Evolutionary conservation across 2,113 vertebrate genomes (phyloP), one percentile per base, ranked within the genome.

Genomic region (Gavia stellata): DNA sequence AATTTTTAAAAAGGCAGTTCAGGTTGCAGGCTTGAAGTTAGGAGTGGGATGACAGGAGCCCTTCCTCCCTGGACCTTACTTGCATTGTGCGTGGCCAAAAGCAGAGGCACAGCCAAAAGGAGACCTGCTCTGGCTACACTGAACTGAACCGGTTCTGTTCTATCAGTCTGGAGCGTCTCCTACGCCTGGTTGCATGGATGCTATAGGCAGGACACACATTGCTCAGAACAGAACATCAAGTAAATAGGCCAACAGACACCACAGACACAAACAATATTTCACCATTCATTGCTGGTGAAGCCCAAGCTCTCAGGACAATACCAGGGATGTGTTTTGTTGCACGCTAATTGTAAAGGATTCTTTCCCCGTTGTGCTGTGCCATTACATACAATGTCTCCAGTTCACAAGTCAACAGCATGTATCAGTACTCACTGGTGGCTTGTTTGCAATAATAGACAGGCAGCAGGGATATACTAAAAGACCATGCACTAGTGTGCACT

Each of bases 171-270:
- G 36, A 78, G 56, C 0, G 0, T 79, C 78, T 77, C 71, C 87
- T 81, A 3, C 50, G 29, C 56, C 88, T 90, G 72, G 29, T 3
- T 82, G 45, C n/a, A 47, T 8, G 38, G 70, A 77, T 87, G 70
- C 66, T 77, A 6, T 70, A 71, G 1, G 38, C 2, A 3, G 62
- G 85, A 92, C 90, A 93, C 66, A 96, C 90, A 66, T 38, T 73
- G 79, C 92, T 96, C 50, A 63, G 84, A 95, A 91, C 93, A 96
- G 71, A 94, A 95, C 87, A 70, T 45, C 55, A 65, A 53, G 16
- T 71, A 23, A 83, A 79, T n/a, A 95, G 93, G 85, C 81, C 88
- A 94, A 94, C 85, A 88, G 74, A 97, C 92, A 95, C 33, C 93
- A 96, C 53, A 72, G 59, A 97, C 72, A 97, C 42, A 0, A 92